Percentiles rank a stretch among this genome's conserved stretches.
phyloP scores from a whole-genome alignment of 1,140 invertebrate genomes.

The Drosophila melanica region DNA sequence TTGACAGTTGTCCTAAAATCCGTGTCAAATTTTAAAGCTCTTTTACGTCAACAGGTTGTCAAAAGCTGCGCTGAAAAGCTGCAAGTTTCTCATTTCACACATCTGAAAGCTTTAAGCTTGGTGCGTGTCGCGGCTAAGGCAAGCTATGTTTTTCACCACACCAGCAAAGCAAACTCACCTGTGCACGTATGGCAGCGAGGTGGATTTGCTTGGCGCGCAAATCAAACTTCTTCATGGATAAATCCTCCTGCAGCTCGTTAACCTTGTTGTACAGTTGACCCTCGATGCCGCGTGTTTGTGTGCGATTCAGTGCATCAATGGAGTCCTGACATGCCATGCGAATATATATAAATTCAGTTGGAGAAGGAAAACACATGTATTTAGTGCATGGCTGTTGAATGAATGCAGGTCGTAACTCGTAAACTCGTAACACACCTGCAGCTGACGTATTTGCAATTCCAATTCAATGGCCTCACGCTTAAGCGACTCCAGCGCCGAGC shows the following conservation, averaged over 20 bases:
- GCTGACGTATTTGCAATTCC: conserved; percentile 93
- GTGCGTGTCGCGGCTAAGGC: conserved; percentile 6
- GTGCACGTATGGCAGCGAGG: conserved; percentile 93
- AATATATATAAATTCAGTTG: background rate
- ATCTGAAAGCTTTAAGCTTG: conserved; percentile 2
- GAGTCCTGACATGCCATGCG: conserved; percentile 87
- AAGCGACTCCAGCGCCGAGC: conserved; percentile 90
- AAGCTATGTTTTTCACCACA: conserved; percentile 29
- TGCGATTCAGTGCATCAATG: conserved; percentile 91
- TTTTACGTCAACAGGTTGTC: conserved; percentile 33
- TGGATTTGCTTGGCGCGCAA: conserved; percentile 95
- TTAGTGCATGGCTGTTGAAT: background rate
- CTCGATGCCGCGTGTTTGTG: conserved; percentile 94
- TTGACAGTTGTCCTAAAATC: background rate
- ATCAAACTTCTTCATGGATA: conserved; percentile 97
- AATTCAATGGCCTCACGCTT: conserved; percentile 92
- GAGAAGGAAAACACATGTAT: conserved; percentile 11
- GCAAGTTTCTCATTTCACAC: background rate
- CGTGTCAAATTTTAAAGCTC: background rate
- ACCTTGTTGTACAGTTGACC: conserved; percentile 95
- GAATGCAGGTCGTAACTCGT: background rate
- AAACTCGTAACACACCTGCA: conserved; percentile 85
- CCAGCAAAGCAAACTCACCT: conserved; percentile 87
- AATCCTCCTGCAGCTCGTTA: conserved; percentile 97
- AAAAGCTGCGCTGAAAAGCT: conserved; percentile 27